These are phyloP conservation scores for Rhegmatorhina hoffmannsi DNA, from an alignment of 2,113 vertebrate species.

Conservation along the genomic window DNA sequence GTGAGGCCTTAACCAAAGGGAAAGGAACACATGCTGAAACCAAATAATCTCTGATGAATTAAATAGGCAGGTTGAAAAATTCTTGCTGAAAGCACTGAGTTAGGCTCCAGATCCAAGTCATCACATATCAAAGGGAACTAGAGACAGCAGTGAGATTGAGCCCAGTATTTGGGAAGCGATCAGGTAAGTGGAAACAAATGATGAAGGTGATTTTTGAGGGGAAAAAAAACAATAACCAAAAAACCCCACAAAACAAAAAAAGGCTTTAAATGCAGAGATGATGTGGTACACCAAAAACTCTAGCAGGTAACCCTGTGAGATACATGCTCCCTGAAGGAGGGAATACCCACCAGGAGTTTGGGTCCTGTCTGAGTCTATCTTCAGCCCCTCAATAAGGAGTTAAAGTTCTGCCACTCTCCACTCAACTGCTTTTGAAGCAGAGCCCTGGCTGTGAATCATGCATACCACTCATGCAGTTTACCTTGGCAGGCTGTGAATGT, in stretches of 20 bases:
- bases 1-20: not conserved
- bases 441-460: not conserved
- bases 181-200: not conserved
- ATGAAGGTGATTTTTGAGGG: not conserved
- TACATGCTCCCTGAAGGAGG: not conserved
- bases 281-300: not conserved
- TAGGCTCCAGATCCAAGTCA: not conserved
- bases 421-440: not conserved
- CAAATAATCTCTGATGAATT: not conserved
- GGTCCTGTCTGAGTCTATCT: not conserved
- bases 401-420: not conserved
- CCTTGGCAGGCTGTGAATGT: slow-evolving; percentile 34
- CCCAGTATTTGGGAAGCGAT: not conserved
- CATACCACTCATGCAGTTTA: not conserved
- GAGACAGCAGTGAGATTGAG: not conserved
- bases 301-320: not conserved
- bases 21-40: not conserved
- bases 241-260: not conserved
- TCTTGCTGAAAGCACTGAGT: not conserved
- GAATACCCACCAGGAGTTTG: not conserved
- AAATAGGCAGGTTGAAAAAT: not conserved
- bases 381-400: not conserved
- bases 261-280: not conserved
- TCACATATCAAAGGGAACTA: not conserved
- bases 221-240: not conserved